These are phyloP conservation scores for Tenebrosternarchus preto DNA, from an alignment of 2,113 vertebrate species.

Conservation along the genomic window DNA sequence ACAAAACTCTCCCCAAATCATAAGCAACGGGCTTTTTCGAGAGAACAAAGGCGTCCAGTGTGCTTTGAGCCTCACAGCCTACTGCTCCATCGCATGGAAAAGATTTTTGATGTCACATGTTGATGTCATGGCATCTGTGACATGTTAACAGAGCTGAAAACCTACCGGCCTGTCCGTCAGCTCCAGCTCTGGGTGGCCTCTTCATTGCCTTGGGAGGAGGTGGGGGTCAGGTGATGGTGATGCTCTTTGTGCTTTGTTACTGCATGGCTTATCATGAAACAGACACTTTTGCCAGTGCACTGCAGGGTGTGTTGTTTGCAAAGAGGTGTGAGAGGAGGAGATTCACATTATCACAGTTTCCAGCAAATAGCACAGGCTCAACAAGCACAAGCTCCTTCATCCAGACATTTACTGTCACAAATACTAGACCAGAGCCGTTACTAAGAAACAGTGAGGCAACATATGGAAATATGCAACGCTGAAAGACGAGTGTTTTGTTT, in stretches of 20 bases:
- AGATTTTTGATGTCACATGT: neutral
- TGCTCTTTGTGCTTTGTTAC: neutral
- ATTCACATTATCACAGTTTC: too few species aligned
- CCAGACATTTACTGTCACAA: neutral
- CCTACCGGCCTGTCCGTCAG: neutral
- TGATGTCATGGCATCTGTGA: neutral
- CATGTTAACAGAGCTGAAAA: constrained; percentile 1
- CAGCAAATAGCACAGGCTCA: too few species aligned
- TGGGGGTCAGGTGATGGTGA: too few species aligned
- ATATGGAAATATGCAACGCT: too few species aligned
- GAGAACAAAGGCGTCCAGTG: constrained; percentile 33
- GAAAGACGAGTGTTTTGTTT: too few species aligned
- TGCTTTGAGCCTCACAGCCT: constrained; percentile 20
- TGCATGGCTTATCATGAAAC: neutral
- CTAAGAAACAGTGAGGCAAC: too few species aligned
- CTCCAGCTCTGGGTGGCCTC: neutral
- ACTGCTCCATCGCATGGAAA: neutral
- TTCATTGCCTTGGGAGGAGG: neutral
- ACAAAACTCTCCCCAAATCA: constrained; percentile 33
- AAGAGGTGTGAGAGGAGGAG: neutral
- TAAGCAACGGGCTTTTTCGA: neutral
- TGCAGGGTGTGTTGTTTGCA: neutral
- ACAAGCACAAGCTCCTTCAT: neutral
- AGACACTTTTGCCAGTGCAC: neutral
- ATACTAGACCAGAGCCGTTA: neutral